These are phyloP conservation scores for Toxonevra muliebris DNA, from an alignment of 2,888 invertebrate genomes.

Conservation along the genomic window DNA sequence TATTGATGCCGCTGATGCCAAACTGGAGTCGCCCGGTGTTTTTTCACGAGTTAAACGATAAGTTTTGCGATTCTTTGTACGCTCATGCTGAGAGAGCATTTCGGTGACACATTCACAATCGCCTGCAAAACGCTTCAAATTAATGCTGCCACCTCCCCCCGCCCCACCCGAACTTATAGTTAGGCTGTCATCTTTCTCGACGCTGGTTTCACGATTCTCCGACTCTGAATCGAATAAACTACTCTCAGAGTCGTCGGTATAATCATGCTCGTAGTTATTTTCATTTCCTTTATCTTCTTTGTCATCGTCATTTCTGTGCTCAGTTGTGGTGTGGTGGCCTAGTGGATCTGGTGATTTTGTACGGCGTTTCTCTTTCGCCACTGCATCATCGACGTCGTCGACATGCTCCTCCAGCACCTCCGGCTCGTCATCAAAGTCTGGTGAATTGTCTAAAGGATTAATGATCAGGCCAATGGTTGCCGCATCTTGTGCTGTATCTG, in stretches of 20 bases:
- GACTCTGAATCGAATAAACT: conserved; percentile 63
- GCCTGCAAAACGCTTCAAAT: conserved; percentile 62
- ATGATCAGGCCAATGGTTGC: conserved; percentile 71
- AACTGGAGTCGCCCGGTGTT: conserved; percentile 51
- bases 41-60: conserved; percentile 61
- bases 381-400: conserved; percentile 9
- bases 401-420: conserved; percentile 49
- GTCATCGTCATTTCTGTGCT: conserved; percentile 23
- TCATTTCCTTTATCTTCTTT: conserved; percentile 44
- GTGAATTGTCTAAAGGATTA: conserved; percentile 69
- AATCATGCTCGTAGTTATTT: conserved; percentile 54
- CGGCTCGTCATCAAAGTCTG: conserved; percentile 60
- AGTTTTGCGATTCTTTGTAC: conserved; percentile 63
- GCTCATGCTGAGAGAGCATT: conserved; percentile 60
- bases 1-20: conserved; percentile 43
- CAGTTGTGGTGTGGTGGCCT: conserved; percentile 19
- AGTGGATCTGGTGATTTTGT: neutral
- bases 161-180: conserved; percentile 45
- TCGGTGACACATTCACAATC: conserved; percentile 63
- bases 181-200: conserved; percentile 60
- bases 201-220: conserved; percentile 59
- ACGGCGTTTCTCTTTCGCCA: neutral
- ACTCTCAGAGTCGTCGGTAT: conserved; percentile 62
- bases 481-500: conserved; percentile 44
- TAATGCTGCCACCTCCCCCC: conserved; percentile 41